These are phyloP conservation scores for Clarias magur DNA, from an alignment of 2,113 vertebrate genomes.

Conservation along the genomic window DNA sequence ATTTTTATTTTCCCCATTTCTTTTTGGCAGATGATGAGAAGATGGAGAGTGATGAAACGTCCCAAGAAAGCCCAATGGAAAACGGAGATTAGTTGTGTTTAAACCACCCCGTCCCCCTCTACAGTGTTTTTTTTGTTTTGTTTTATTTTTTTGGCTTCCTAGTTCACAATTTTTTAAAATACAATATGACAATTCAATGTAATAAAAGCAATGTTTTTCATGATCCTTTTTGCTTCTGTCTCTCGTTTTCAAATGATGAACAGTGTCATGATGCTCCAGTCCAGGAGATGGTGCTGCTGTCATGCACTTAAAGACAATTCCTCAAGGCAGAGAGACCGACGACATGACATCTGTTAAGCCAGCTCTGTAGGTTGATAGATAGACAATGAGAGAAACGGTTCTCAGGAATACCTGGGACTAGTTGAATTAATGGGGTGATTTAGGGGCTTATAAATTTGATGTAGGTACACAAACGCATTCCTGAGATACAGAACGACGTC, in stretches of 20 bases:
- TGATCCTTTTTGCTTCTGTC: background rate
- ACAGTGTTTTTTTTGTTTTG: constrained; percentile 1
- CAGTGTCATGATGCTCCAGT: background rate
- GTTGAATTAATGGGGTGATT: background rate
- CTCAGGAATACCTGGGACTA: background rate
- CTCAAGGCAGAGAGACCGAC: background rate
- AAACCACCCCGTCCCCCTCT: background rate
- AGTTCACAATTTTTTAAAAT: background rate
- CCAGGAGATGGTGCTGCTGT: constrained; percentile 45
- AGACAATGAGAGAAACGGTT: background rate
- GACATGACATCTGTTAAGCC: background rate
- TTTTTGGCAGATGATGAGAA: constrained; percentile 89
- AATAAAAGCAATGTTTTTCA: constrained; percentile 26
- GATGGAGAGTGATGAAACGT: constrained; percentile 83
- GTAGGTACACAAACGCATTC: background rate
- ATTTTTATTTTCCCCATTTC: constrained; percentile 14
- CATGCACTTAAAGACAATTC: background rate
- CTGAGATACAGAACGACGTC: background rate
- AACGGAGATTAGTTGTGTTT: constrained; percentile 68
- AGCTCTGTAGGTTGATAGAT: background rate
- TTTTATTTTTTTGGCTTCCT: background rate
- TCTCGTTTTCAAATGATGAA: background rate
- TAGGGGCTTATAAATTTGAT: background rate
- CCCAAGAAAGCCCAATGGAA: constrained; percentile 80
- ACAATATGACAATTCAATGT: background rate